These are phyloP conservation scores for Zaprionus ornatus DNA, from an alignment of 1,140 invertebrate genomes.

Conservation along the genomic window DNA sequence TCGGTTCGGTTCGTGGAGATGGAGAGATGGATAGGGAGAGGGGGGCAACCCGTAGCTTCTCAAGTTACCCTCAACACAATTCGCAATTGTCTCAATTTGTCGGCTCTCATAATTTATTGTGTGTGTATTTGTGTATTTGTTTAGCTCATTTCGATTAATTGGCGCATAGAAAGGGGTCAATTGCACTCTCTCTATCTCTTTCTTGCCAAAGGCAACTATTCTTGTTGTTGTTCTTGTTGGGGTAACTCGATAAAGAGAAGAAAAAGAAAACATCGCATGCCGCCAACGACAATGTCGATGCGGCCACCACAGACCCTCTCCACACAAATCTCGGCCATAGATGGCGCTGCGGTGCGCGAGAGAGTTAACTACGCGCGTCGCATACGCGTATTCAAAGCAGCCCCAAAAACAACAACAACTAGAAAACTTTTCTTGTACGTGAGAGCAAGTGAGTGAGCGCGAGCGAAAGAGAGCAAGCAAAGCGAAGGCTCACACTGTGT, in stretches of 20 bases:
- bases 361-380: slow-evolving; percentile 22
- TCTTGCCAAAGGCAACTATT: not conserved
- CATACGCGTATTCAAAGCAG: slow-evolving; percentile 70
- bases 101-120: slow-evolving; percentile 52
- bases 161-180: slow-evolving; percentile 33
- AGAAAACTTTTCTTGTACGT: slow-evolving; percentile 14
- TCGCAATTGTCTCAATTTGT: slow-evolving; percentile 59
- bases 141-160: slow-evolving; percentile 73
- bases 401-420: slow-evolving; percentile 40
- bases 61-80: slow-evolving; percentile 24
- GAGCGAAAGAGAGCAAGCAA: slow-evolving; percentile 13
- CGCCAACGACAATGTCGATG: slow-evolving; percentile 51
- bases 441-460: slow-evolving; percentile 23
- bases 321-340: slow-evolving; percentile 69
- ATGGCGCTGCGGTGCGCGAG: slow-evolving; percentile 63
- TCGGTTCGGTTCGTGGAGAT: too few relatives aligned
- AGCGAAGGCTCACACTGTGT: slow-evolving; percentile 17
- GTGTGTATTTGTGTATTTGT: slow-evolving; percentile 56
- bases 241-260: slow-evolving; percentile 9
- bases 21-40: too few relatives aligned
- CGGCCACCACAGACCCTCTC: slow-evolving; percentile 26
- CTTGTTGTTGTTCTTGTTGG: too few relatives aligned
- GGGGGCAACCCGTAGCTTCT: slow-evolving; percentile 25
- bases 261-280: slow-evolving; percentile 43
- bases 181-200: slow-evolving; percentile 4